Evolutionary conservation across 2,888 invertebrate genomes (phyloP).

Genomic region (Pilophorus perplexus): DNA sequence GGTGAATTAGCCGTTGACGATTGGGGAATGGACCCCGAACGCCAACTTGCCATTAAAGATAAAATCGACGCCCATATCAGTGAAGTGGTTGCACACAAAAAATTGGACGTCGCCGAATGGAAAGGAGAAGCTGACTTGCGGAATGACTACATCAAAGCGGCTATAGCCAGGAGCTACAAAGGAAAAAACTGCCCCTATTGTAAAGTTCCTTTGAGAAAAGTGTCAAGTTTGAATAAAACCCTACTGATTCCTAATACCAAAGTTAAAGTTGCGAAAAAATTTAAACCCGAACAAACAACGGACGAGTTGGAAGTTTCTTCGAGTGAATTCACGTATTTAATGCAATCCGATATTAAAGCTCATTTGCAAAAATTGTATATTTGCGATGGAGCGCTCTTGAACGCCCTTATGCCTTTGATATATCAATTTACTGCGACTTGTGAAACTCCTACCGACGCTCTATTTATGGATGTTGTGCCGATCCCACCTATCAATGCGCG

Average conservation of each 20-base stretch:
- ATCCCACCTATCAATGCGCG: conserved; percentile 85
- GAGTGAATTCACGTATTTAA: conserved; percentile 54
- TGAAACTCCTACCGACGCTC: conserved; percentile 69
- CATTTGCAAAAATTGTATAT: conserved; percentile 69
- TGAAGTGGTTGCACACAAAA: neutral
- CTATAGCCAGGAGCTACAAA: conserved; percentile 37
- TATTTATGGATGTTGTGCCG: conserved; percentile 80
- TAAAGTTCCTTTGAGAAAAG: conserved; percentile 38
- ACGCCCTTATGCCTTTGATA: conserved; percentile 69
- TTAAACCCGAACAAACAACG: conserved; percentile 30
- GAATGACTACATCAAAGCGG: conserved; percentile 38
- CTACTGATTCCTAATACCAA: conserved; percentile 57
- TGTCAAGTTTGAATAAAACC: conserved; percentile 56
- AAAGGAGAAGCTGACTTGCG: conserved; percentile 43
- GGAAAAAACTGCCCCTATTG: conserved; percentile 45
- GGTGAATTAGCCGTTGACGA: neutral
- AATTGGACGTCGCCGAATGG: conserved; percentile 16
- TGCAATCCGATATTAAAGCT: conserved; percentile 64
- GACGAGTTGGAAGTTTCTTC: conserved; percentile 48
- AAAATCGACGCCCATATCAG: conserved; percentile 16
- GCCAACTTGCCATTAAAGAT: neutral
- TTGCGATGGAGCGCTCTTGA: conserved; percentile 68
- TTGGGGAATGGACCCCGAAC: neutral
- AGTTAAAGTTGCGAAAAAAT: conserved; percentile 50
- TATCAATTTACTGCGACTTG: conserved; percentile 52